A percentile compares a stretch with the other conserved stretches of the same genome.
Conservation (phyloP, 1,140 invertebrate genomes). For the Rhopalosiphum maidis region DNA sequence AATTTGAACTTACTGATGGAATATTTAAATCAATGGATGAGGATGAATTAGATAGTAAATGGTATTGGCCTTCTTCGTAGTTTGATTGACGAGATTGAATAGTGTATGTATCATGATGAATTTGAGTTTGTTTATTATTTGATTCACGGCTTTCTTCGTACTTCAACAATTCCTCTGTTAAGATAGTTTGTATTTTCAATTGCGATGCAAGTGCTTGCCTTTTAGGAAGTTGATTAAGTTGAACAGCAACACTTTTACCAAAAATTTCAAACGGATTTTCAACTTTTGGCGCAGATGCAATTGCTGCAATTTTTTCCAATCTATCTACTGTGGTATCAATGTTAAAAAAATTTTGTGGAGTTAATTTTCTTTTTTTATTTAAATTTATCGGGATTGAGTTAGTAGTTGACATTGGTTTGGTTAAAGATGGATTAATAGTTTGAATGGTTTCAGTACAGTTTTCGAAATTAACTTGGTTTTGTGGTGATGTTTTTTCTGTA, state of each 20-base stretch:
- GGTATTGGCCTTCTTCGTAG: too few relatives aligned
- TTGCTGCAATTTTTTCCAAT: constrained; percentile 25
- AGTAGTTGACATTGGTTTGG: not conserved
- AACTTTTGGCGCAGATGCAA: constrained; percentile 1
- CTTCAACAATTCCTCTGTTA: constrained; percentile 4
- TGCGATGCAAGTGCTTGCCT: not conserved
- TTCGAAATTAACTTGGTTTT: not conserved
- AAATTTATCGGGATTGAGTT: not conserved
- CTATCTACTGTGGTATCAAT: not conserved
- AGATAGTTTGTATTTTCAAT: constrained; percentile 1
- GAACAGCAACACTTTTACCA: constrained; percentile 15
- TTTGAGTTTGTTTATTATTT: too few relatives aligned
- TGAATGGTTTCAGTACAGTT: too few relatives aligned
- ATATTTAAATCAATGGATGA: too few relatives aligned
- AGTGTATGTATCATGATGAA: too few relatives aligned
- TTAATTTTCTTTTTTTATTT: constrained; percentile 21
- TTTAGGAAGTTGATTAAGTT: constrained; percentile 10
- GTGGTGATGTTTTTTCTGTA: not conserved
- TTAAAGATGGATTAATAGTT: not conserved
- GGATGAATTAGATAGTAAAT: too few relatives aligned
- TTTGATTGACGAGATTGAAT: too few relatives aligned
- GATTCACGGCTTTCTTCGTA: constrained; percentile 5
- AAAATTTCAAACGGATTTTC: constrained; percentile 8
- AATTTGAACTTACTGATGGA: too few relatives aligned
- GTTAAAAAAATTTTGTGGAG: not conserved